These are phyloP conservation scores for Branchinecta lindahli DNA, from an alignment of 1,140 invertebrate genomes.

Conservation along the genomic window DNA sequence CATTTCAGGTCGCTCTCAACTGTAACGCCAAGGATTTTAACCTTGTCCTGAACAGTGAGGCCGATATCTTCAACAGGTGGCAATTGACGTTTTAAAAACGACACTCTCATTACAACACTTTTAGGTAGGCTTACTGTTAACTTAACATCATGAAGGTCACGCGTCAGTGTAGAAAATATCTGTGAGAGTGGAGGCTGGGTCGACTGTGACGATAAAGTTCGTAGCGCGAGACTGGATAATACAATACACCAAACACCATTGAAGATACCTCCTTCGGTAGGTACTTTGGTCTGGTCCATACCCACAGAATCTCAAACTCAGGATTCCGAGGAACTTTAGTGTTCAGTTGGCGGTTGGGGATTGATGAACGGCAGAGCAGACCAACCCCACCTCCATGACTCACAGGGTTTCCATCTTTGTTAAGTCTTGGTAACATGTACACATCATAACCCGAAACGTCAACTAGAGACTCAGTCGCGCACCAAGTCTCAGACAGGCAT, in stretches of 20 bases:
- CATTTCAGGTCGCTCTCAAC: no score
- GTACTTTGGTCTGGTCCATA: constrained; percentile 8
- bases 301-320: constrained; percentile 8
- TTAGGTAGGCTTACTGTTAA: no score
- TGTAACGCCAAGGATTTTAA: no score
- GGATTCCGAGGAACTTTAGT: constrained; percentile 8
- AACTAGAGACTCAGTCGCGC: background rate
- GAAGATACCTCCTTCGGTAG: constrained; percentile 5
- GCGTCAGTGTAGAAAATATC: no score
- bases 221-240: no score
- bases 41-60: no score
- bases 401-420: constrained; percentile 5
- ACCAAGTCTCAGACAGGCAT: constrained; percentile 7
- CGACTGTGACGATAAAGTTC: no score
- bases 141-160: no score
- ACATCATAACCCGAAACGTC: constrained; percentile 1
- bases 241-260: background rate
- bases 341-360: background rate
- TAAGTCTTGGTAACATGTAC: constrained; percentile 5
- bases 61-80: no score
- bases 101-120: no score
- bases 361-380: constrained; percentile 7
- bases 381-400: background rate
- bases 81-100: no score
- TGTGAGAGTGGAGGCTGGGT: no score